These are phyloP conservation scores for Tenodera sinensis DNA, from an alignment of 2,888 invertebrate genomes.

Conservation along the genomic window DNA sequence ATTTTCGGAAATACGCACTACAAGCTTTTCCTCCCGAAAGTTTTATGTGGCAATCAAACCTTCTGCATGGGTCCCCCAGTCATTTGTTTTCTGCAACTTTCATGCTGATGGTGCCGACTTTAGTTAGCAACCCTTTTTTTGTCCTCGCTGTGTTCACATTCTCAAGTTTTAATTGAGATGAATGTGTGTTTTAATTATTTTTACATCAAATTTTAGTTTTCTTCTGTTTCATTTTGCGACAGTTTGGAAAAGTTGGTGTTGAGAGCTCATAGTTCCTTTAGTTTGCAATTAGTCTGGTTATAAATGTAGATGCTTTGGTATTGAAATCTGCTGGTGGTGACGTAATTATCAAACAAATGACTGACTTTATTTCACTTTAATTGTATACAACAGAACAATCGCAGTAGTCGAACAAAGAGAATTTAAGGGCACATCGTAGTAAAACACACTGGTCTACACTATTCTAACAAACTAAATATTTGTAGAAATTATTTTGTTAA, in stretches of 20 bases:
- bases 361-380: no score
- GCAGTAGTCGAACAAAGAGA: no score
- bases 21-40: not conserved
- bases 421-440: no score
- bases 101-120: not conserved
- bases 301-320: no score
- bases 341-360: no score
- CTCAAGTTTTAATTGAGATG: not conserved
- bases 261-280: not conserved
- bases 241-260: not conserved
- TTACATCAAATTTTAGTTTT: not conserved
- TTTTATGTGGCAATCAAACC: not conserved
- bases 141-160: not conserved
- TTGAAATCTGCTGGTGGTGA: no score
- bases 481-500: no score
- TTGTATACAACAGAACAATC: no score
- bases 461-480: no score
- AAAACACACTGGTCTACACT: no score
- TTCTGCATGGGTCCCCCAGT: not conserved
- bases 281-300: not conserved
- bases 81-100: not conserved
- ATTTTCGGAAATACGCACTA: slow-evolving; percentile 9
- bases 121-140: not conserved
- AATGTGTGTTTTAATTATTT: not conserved
- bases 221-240: not conserved